These are phyloP conservation scores for Lottia gigantea DNA, from an alignment of 2,888 invertebrate species.

Conservation along the genomic window DNA sequence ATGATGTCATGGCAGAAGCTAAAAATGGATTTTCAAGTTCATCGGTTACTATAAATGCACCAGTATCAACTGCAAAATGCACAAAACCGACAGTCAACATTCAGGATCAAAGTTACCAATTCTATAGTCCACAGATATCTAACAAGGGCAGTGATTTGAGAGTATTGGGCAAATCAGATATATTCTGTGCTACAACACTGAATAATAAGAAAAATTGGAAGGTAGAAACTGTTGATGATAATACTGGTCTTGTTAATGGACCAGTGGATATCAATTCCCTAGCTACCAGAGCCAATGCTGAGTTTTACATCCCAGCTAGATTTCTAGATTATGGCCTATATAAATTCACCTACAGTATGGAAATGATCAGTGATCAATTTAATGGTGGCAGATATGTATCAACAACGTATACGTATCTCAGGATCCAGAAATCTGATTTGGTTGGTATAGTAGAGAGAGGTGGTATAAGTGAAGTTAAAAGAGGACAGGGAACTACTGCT, in stretches of 20 bases:
- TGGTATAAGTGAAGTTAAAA: constrained; percentile 27
- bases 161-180: constrained; percentile 42
- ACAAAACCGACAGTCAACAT: constrained; percentile 45
- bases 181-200: constrained; percentile 48
- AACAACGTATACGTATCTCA: constrained; percentile 45
- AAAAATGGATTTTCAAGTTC: constrained; percentile 32
- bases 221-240: constrained; percentile 34
- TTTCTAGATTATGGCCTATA: constrained; percentile 64
- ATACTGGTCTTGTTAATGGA: constrained; percentile 28
- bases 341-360: constrained; percentile 57
- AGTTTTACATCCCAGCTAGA: constrained; percentile 49
- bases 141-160: constrained; percentile 28
- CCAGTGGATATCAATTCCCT: constrained; percentile 28
- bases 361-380: constrained; percentile 43
- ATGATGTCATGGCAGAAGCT: constrained; percentile 29
- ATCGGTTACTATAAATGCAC: constrained; percentile 24
- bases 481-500: constrained; percentile 41
- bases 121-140: constrained; percentile 24
- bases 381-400: constrained; percentile 4
- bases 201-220: constrained; percentile 56
- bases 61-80: constrained; percentile 49
- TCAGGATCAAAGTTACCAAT: constrained; percentile 29
- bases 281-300: constrained; percentile 27
- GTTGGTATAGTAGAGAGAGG: constrained; percentile 61
- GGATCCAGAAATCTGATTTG: constrained; percentile 57